Evolutionary conservation across 2,888 invertebrate species (phyloP).

Genomic region (Deilephila elpenor): DNA sequence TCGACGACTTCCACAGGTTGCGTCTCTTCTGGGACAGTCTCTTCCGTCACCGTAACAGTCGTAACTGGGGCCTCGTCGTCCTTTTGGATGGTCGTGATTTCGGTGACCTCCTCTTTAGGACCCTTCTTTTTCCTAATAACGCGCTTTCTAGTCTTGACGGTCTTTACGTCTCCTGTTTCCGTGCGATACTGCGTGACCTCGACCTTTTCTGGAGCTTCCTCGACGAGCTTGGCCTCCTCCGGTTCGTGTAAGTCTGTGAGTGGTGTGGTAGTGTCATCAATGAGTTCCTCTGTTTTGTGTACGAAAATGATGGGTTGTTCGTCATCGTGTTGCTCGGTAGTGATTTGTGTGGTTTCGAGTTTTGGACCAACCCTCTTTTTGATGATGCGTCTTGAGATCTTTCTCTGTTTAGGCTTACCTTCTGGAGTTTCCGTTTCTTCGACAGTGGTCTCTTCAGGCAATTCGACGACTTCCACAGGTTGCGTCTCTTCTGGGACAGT

Average conservation of each 20-base stretch:
- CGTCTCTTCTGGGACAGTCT: conserved; percentile 10
- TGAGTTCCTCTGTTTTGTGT: conserved; percentile 49
- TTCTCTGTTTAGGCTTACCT: conserved; percentile 53
- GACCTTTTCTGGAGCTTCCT: conserved; percentile 55
- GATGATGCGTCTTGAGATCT: conserved; percentile 40
- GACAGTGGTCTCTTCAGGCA: conserved; percentile 60
- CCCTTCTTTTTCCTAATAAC: conserved; percentile 34
- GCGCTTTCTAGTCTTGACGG: conserved; percentile 33
- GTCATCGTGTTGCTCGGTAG: conserved; percentile 55
- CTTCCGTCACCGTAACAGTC: conserved; percentile 33
- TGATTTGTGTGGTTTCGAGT: conserved; percentile 63
- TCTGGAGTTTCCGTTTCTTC: conserved; percentile 52
- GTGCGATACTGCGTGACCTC: conserved; percentile 33
- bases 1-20: conserved; percentile 42
- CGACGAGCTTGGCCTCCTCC: conserved; percentile 32
- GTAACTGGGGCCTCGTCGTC: conserved; percentile 42
- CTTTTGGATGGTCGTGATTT: conserved; percentile 50
- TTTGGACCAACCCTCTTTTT: conserved; percentile 62
- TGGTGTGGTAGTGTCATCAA: conserved; percentile 42
- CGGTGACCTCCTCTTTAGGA: conserved; percentile 37
- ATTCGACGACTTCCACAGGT: conserved; percentile 45
- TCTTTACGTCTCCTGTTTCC: conserved; percentile 32
- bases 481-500: conserved; percentile 57
- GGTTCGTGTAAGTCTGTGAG: conserved; percentile 37
- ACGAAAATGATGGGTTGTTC: conserved; percentile 54